Percentiles rank a stretch among this genome's conserved stretches.
Conservation (phyloP, 2,113 vertebrate species). For the Melospiza georgiana region DNA sequence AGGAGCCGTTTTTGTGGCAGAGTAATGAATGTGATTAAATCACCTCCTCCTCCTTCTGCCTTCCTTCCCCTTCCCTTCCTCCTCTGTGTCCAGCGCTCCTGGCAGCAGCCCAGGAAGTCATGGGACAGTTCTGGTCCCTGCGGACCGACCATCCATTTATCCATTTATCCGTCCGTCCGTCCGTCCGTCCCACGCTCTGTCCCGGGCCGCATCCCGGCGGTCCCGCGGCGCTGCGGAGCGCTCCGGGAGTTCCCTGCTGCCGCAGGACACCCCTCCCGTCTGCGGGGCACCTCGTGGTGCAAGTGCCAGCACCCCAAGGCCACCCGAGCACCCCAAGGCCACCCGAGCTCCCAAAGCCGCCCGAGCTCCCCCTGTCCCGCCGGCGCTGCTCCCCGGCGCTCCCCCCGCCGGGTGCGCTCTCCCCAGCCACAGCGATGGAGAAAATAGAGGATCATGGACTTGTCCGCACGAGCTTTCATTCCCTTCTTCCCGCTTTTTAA, state of each 20-base stretch:
- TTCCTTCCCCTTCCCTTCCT: not conserved
- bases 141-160: not conserved
- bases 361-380: too few relatives aligned
- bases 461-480: not conserved
- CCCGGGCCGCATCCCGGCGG: not conserved
- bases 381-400: not conserved
- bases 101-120: slow-evolving; percentile 85
- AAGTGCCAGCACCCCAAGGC: not conserved
- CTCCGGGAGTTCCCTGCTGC: not conserved
- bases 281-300: not conserved
- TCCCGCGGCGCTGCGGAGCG: rapidly evolving
- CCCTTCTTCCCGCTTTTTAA: too few relatives aligned
- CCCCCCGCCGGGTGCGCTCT: not conserved
- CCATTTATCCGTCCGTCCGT: not conserved
- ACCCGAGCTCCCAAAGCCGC: not conserved
- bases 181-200: too few relatives aligned
- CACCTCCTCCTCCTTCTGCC: slow-evolving; percentile 69
- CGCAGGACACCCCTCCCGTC: rapidly evolving
- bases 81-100: slow-evolving; percentile 65
- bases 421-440: too few relatives aligned
- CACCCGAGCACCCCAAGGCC: not conserved
- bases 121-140: slow-evolving; percentile 74
- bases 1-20: slow-evolving; percentile 68
- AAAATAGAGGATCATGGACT: not conserved
- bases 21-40: slow-evolving; percentile 84